These are phyloP conservation scores for Drosophila tanythrix DNA, from an alignment of 2,888 invertebrate species.

Conservation along the genomic window DNA sequence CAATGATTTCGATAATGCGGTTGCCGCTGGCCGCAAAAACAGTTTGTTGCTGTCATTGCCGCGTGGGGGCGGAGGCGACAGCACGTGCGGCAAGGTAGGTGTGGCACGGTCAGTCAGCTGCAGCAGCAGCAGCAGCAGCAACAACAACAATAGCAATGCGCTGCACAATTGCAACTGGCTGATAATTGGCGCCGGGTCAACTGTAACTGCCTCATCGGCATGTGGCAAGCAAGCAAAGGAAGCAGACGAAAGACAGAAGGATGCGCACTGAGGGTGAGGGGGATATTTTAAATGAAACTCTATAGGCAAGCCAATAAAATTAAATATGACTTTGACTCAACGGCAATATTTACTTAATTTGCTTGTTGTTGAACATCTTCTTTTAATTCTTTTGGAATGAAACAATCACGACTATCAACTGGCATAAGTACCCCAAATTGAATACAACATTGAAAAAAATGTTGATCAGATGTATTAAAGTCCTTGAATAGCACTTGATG, in stretches of 20 bases:
- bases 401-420: background rate
- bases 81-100: background rate
- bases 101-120: slow-evolving; percentile 22
- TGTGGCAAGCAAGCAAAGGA: slow-evolving; percentile 21
- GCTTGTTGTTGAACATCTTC: background rate
- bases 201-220: slow-evolving; percentile 40
- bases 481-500: background rate
- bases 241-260: background rate
- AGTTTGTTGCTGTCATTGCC: slow-evolving; percentile 76
- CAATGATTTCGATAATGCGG: slow-evolving; percentile 79
- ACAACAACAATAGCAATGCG: slow-evolving; percentile 34
- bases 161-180: slow-evolving; percentile 45
- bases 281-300: slow-evolving; percentile 23
- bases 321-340: slow-evolving; percentile 66
- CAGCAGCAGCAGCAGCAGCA: slow-evolving; percentile 27
- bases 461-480: background rate
- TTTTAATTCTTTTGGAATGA: background rate
- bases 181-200: slow-evolving; percentile 74
- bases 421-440: background rate
- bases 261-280: background rate
- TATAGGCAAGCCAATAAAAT: slow-evolving; percentile 58
- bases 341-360: slow-evolving; percentile 29
- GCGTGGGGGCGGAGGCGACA: background rate
- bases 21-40: slow-evolving; percentile 76
- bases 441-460: background rate